These are phyloP conservation scores for Hypselothyrea guttata DNA, from an alignment of 2,888 invertebrate genomes.

Conservation along the genomic window DNA sequence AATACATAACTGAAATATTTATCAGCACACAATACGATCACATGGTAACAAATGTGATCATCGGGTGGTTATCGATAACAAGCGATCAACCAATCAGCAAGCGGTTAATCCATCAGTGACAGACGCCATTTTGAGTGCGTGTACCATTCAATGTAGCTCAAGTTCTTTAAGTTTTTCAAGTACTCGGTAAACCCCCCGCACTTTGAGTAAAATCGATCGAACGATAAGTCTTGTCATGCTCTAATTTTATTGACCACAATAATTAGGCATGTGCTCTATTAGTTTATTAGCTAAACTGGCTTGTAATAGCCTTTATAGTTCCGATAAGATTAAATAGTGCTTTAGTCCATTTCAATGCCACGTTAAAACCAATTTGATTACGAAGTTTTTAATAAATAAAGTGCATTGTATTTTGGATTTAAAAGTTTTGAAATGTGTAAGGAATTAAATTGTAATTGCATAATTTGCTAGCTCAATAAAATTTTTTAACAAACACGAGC, in stretches of 20 bases:
- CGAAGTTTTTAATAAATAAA: too few species aligned
- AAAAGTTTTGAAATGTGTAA: too few species aligned
- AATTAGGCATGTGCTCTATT: background rate
- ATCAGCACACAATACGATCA: constrained; percentile 29
- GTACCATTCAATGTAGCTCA: background rate
- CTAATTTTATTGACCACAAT: constrained; percentile 27
- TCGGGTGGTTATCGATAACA: constrained; percentile 19
- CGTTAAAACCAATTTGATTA: too few species aligned
- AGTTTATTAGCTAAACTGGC: constrained; percentile 26
- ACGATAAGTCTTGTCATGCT: constrained; percentile 12
- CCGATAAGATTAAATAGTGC: constrained; percentile 30
- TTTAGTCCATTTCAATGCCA: background rate
- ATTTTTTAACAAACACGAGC: too few species aligned
- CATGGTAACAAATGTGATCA: constrained; percentile 29
- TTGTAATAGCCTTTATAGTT: constrained; percentile 20
- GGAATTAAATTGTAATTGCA: too few species aligned
- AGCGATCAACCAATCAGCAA: constrained; percentile 12
- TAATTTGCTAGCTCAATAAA: too few species aligned
- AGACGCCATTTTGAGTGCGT: constrained; percentile 24
- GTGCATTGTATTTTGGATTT: too few species aligned
- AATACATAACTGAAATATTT: constrained; percentile 43
- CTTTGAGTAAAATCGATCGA: background rate
- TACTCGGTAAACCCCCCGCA: background rate
- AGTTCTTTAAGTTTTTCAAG: background rate
- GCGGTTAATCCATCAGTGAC: constrained; percentile 34